A percentile compares a stretch with the other conserved stretches of the same genome.
phyloP scores from a whole-genome alignment of 2,113 vertebrate species.

The Montifringilla adamsi region DNA sequence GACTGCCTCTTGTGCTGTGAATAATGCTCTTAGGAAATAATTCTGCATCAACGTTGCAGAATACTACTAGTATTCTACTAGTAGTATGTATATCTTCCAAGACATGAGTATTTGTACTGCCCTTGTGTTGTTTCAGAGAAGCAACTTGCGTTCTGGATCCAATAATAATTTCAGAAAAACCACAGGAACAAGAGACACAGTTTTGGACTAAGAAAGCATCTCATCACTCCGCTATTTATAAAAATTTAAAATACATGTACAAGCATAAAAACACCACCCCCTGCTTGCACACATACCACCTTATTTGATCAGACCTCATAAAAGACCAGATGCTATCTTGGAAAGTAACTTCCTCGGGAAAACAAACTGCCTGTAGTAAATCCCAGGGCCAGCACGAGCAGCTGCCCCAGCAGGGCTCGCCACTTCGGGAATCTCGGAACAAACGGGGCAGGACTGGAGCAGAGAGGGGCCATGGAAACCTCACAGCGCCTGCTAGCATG shows the following conservation, averaged over 20 bases:
- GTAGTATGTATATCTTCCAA: fast-evolving
- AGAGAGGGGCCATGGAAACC: neutral
- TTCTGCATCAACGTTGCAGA: neutral
- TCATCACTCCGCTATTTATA: neutral
- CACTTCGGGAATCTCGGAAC: neutral
- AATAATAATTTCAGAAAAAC: neutral
- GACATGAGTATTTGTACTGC: neutral
- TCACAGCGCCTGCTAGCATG: neutral
- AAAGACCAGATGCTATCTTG: slow-evolving; percentile 40
- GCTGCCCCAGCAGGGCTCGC: neutral
- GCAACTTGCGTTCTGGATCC: neutral
- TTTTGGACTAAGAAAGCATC: neutral
- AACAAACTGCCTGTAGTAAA: slow-evolving; percentile 36
- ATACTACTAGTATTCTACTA: neutral
- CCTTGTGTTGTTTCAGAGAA: neutral
- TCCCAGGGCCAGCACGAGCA: neutral
- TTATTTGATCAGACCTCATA: slow-evolving; percentile 40
- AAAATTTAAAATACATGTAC: slow-evolving; percentile 16
- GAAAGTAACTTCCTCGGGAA: slow-evolving; percentile 35
- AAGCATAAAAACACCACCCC: neutral
- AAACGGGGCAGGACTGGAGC: neutral
- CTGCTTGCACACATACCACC: neutral
- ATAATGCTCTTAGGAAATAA: neutral
- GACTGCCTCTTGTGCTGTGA: neutral
- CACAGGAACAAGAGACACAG: neutral